Evolutionary conservation across 2,888 invertebrate genomes (phyloP).

Genomic region (Andrena trimmerana): DNA sequence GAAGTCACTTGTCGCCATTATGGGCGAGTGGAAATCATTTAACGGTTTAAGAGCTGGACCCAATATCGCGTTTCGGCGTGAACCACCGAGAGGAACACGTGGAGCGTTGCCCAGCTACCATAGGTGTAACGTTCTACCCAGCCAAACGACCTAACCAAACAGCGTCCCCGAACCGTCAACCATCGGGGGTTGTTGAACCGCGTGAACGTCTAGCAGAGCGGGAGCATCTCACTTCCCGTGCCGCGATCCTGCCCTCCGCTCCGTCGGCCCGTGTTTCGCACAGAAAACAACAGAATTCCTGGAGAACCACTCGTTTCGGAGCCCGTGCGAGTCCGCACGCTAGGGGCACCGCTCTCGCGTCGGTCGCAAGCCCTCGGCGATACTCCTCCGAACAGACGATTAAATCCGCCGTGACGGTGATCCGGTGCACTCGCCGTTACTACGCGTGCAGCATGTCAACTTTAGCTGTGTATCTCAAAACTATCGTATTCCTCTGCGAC

Average conservation of each 20-base stretch:
- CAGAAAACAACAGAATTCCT: constrained; percentile 47
- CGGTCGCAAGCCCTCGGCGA: constrained; percentile 14
- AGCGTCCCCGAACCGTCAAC: constrained; percentile 30
- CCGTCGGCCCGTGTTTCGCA: constrained; percentile 25
- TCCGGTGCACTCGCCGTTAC: constrained; percentile 30
- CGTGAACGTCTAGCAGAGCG: constrained; percentile 20
- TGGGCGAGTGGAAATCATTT: constrained; percentile 46
- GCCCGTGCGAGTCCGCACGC: constrained; percentile 36
- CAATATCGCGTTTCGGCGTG: constrained; percentile 61
- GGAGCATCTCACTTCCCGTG: constrained; percentile 35
- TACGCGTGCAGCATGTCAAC: constrained; percentile 51
- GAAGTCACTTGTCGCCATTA: constrained; percentile 87
- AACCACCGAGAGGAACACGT: constrained; percentile 69
- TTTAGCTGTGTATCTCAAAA: constrained; percentile 66
- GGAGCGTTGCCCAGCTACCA: constrained; percentile 64
- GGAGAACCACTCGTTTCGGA: constrained; percentile 40
- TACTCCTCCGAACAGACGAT: constrained; percentile 9
- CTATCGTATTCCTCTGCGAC: constrained; percentile 61
- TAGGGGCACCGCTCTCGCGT: constrained; percentile 57
- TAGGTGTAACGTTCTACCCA: constrained; percentile 60
- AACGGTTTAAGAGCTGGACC: constrained; percentile 42
- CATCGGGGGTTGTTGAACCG: constrained; percentile 26
- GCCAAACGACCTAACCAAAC: constrained; percentile 68
- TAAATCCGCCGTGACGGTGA: constrained; percentile 25
- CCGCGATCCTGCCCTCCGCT: background rate